Base-by-base conservation (phyloP, 1,140 invertebrate species). In the Odontomachus brunneus region DNA sequence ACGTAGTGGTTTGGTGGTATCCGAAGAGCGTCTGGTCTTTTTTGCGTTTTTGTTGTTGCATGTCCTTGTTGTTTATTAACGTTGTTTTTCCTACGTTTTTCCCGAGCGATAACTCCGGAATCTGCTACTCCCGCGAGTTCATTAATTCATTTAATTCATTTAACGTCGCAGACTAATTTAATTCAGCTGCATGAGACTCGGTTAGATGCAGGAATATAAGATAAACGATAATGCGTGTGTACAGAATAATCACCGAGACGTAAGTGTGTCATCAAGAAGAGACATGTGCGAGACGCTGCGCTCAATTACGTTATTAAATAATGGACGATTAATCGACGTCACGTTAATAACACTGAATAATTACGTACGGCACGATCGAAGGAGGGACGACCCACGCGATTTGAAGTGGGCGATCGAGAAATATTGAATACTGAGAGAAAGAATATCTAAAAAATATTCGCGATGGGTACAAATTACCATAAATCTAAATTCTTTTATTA, bases 261-360 rank as follows among this genome's bases (percentile, higher is more conserved):
- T 14, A 22, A 0, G 14, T 26, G n/a, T 17, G 14, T 76, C 26
- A 66, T 67, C 15, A 14, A 33, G 48, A 22, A 24, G 14, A 49
- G 44, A 59, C 22, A 19, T 17, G 7, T 1, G 29, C 29, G 29
- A n/a, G n/a, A 33, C 29, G 29, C 29, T 33, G 29, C 29, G 29
- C 29, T 33, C 29, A 33, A 33, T 62, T 15, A 19, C 22, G 60
- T 7, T 15, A 5, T 55, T 19, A 53, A 71, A 29, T 14, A 49
- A 72, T 22, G 15, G n/a, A 33, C 26, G 14, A 51, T 76, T 55
- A 44, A 44, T 78, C 17, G 19, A 78, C 19, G 24, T 22, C 48
- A 51, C 48, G 26, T 33, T 67, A 76, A 75, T 75, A 17, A 53
- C 11, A 17, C 22, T 48, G 44, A 14, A 17, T 55, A 33, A 76